Evolutionary conservation across 1,140 invertebrate genomes (phyloP).

Genomic region (Conopomorpha cramerella): DNA sequence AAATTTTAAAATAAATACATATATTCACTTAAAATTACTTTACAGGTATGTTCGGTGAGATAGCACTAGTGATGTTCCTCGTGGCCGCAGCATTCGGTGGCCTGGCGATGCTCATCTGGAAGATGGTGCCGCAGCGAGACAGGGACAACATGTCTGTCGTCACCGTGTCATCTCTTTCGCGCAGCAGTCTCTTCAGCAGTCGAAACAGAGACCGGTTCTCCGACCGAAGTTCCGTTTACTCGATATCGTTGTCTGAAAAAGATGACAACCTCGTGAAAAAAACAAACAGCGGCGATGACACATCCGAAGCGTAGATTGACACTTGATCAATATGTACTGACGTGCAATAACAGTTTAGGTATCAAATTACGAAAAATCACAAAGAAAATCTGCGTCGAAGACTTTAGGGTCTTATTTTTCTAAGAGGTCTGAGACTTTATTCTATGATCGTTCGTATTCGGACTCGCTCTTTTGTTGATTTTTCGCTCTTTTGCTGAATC

Average conservation of each 20-base stretch:
- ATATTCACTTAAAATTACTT: conserved; percentile 4
- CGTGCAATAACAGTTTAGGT: no score
- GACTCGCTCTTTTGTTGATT: no score
- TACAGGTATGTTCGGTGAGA: conserved; percentile 43
- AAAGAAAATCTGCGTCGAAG: no score
- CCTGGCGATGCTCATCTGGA: conserved; percentile 50
- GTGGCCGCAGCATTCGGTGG: conserved; percentile 51
- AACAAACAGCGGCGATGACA: conserved; percentile 37
- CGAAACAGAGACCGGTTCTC: conserved; percentile 44
- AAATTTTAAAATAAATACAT: no score
- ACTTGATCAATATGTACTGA: no score
- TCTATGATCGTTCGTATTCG: no score
- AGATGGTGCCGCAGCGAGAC: conserved; percentile 42
- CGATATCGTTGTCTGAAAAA: conserved; percentile 52
- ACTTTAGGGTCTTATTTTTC: no score
- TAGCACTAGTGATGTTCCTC: conserved; percentile 47
- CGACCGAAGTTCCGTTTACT: conserved; percentile 50
- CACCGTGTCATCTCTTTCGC: conserved; percentile 31
- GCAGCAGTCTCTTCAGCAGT: conserved; percentile 33
- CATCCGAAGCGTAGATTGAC: conserved; percentile 42
- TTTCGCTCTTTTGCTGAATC: no score
- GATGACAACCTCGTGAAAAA: conserved; percentile 38
- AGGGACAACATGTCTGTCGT: conserved; percentile 36
- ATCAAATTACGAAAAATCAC: no score
- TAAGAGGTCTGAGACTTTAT: no score